Percentiles rank a stretch among this genome's conserved stretches.
phyloP scores from a whole-genome alignment of 1,140 invertebrate species.

The Drosophila setifemur region DNA sequence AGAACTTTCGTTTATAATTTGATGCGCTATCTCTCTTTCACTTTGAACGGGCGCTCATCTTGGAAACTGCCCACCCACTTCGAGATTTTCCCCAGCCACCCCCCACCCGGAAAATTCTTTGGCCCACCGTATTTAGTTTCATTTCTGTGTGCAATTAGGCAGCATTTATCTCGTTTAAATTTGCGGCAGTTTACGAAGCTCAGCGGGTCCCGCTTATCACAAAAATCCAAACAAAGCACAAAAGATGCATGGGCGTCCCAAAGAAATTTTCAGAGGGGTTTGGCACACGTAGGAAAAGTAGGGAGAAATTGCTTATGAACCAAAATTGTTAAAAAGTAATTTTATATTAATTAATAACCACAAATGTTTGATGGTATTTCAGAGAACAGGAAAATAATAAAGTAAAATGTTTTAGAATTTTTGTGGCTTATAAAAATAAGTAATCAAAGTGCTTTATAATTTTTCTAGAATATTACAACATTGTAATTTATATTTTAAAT shows the following conservation, averaged over 20 bases:
- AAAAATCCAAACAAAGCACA: slow-evolving; percentile 54
- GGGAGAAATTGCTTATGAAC: not conserved
- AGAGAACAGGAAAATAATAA: too few species aligned
- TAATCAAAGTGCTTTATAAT: too few species aligned
- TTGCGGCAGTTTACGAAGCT: slow-evolving; percentile 48
- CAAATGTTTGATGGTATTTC: too few species aligned
- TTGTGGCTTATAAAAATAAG: too few species aligned
- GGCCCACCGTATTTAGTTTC: slow-evolving; percentile 26
- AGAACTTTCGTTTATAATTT: slow-evolving; percentile 74
- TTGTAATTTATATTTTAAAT: too few species aligned
- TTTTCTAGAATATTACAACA: too few species aligned
- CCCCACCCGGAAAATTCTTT: slow-evolving; percentile 13
- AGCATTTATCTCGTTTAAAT: slow-evolving; percentile 73
- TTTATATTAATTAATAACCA: rapidly evolving
- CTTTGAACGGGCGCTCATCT: not conserved
- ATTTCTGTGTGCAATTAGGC: slow-evolving; percentile 57
- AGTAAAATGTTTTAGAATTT: too few species aligned
- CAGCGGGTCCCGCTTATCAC: slow-evolving; percentile 54
- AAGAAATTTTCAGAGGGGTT: not conserved
- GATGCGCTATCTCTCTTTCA: slow-evolving; percentile 35
- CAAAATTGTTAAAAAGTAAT: too few species aligned
- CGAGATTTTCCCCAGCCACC: slow-evolving; percentile 5
- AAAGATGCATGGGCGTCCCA: slow-evolving; percentile 4
- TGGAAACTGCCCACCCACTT: slow-evolving; percentile 15
- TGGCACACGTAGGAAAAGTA: not conserved